Evolutionary conservation across 2,888 invertebrate species (phyloP).

Genomic region (Coecobrya sp.): DNA sequence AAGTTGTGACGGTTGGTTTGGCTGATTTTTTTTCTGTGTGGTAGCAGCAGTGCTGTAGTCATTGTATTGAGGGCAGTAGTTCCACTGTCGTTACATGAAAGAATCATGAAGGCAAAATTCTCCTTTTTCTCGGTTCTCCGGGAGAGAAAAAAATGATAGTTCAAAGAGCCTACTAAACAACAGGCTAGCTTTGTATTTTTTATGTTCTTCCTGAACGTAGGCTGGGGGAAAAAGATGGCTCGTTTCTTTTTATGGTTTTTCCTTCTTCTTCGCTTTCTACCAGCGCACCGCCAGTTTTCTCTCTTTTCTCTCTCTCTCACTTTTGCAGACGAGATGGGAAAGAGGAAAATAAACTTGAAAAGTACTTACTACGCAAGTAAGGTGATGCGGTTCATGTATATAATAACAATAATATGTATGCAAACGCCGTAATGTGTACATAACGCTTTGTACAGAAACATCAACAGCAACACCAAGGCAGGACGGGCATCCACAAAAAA

Average conservation of each 20-base stretch:
- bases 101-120: constrained; percentile 71
- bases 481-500: background rate
- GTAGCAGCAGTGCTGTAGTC: background rate
- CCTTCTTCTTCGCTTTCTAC: constrained; percentile 38
- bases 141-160: constrained; percentile 52
- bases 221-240: constrained; percentile 67
- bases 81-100: constrained; percentile 63
- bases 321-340: constrained; percentile 18
- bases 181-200: constrained; percentile 32
- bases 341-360: constrained; percentile 48
- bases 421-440: background rate
- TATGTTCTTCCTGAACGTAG: constrained; percentile 38
- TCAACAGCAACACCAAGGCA: background rate
- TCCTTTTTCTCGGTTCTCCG: constrained; percentile 7
- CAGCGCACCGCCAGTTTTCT: background rate
- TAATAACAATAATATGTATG: constrained; percentile 12
- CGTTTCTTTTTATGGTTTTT: constrained; percentile 79
- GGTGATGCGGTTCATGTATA: constrained; percentile 34
- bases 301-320: background rate
- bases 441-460: background rate
- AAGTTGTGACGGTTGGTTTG: constrained; percentile 11
- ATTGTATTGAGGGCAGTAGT: constrained; percentile 26
- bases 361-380: constrained; percentile 39
- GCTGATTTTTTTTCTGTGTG: background rate
- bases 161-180: constrained; percentile 65